Percentiles rank a stretch among this genome's conserved stretches.
Evolutionary conservation across 2,797 vertebrate genomes (phyloP).

Genomic region (Poecilia picta): DNA sequence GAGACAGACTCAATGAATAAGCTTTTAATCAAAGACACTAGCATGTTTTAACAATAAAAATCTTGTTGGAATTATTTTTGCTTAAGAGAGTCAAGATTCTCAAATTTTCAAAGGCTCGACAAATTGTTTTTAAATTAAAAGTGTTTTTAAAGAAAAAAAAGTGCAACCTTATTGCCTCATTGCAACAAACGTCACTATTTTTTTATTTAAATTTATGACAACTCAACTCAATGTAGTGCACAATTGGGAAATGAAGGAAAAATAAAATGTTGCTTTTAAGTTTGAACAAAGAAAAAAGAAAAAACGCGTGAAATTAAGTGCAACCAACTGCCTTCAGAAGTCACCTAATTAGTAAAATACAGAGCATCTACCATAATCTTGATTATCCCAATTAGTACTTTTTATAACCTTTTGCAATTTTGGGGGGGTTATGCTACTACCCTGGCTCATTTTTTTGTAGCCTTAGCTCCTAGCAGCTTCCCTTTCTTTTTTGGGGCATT

Average conservation of each 20-base stretch:
- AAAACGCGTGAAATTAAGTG: background rate
- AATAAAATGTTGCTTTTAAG: background rate
- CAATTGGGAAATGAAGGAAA: background rate
- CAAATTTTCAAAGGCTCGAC: background rate
- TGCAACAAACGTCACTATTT: background rate
- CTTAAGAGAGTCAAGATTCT: background rate
- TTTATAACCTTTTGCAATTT: background rate
- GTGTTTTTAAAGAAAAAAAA: background rate
- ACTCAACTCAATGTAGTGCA: background rate
- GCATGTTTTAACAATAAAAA: slow-evolving; percentile 1
- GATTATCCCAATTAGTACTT: background rate
- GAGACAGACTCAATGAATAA: slow-evolving; percentile 13
- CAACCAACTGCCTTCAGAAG: background rate
- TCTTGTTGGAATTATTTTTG: background rate
- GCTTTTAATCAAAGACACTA: slow-evolving; percentile 10
- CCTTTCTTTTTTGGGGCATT: background rate
- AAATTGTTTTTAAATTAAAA: background rate
- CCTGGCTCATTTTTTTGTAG: background rate
- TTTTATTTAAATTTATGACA: background rate
- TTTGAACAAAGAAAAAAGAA: background rate
- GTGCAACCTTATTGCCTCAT: background rate
- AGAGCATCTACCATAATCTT: background rate
- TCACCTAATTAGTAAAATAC: background rate
- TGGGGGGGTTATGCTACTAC: background rate
- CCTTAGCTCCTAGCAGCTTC: background rate